phyloP scores from a whole-genome alignment of 2,113 vertebrate species.

The Heterotis niloticus region DNA sequence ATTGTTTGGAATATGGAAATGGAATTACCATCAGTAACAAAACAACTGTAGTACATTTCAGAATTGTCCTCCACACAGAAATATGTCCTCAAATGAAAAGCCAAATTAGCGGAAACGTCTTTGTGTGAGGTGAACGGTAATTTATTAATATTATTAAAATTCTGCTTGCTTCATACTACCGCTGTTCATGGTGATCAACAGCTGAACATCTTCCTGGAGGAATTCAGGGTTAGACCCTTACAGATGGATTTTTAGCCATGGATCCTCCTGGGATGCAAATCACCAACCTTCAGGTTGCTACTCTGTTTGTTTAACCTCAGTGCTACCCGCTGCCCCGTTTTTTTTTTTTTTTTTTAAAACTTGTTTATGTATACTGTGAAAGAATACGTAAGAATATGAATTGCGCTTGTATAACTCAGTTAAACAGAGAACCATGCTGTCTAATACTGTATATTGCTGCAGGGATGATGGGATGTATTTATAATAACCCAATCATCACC shows the following conservation, averaged over 20 bases:
- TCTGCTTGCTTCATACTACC: no score
- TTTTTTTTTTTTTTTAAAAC: not conserved
- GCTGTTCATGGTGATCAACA: no score
- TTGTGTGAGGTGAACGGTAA: no score
- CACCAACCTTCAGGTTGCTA: no score
- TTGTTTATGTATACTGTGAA: not conserved
- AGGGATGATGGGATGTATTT: not conserved
- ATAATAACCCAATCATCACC: not conserved
- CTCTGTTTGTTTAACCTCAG: no score
- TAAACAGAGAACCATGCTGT: not conserved
- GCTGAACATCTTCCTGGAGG: no score
- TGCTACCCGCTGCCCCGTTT: not conserved
- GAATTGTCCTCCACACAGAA: not conserved
- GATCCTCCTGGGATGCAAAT: no score
- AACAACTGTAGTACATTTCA: no score
- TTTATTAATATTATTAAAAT: no score
- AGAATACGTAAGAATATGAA: not conserved
- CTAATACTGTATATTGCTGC: not conserved
- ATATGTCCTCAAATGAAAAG: not conserved
- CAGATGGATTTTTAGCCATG: no score
- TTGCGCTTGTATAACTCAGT: slow-evolving; percentile 5
- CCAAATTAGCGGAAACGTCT: not conserved
- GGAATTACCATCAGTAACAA: not conserved
- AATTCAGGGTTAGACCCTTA: no score
- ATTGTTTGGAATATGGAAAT: not conserved